Conservation (phyloP, 2,113 vertebrate species). For the Phrynosoma blainvillii region DNA sequence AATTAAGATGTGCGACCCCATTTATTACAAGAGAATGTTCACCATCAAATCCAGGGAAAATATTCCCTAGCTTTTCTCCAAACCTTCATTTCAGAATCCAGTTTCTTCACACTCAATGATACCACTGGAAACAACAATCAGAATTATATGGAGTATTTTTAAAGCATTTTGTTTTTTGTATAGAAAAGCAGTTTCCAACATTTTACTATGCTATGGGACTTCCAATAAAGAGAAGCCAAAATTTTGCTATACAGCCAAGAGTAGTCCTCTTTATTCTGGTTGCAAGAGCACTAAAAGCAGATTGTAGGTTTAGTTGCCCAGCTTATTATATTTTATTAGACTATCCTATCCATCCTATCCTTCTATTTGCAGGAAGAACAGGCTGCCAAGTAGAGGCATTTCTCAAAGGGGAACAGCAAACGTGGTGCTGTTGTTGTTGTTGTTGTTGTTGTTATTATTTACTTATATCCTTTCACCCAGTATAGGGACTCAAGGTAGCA, state of each 20-base stretch:
- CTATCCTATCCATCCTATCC: too few relatives aligned
- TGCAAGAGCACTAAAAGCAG: not conserved
- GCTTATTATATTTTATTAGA: too few relatives aligned
- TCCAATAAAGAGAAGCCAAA: not conserved
- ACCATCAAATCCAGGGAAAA: not conserved
- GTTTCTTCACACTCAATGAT: not conserved
- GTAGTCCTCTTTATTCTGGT: not conserved
- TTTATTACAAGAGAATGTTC: conserved; percentile 31
- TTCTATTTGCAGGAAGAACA: too few relatives aligned
- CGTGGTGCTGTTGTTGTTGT: too few relatives aligned
- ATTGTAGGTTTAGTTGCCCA: not conserved
- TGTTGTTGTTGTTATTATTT: too few relatives aligned
- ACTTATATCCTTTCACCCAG: too few relatives aligned
- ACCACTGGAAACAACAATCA: not conserved
- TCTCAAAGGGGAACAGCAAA: too few relatives aligned
- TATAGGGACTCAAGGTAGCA: too few relatives aligned
- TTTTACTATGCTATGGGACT: not conserved
- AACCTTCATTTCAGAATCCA: conserved; percentile 9
- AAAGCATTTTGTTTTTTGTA: not conserved
- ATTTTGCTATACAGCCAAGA: not conserved
- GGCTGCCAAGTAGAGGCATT: too few relatives aligned
- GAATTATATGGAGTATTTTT: not conserved
- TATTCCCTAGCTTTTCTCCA: not conserved
- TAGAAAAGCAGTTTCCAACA: not conserved
- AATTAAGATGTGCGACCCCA: not conserved